Evolutionary conservation across 2,113 vertebrate genomes (phyloP).

Genomic region (Bubalus kerabau): DNA sequence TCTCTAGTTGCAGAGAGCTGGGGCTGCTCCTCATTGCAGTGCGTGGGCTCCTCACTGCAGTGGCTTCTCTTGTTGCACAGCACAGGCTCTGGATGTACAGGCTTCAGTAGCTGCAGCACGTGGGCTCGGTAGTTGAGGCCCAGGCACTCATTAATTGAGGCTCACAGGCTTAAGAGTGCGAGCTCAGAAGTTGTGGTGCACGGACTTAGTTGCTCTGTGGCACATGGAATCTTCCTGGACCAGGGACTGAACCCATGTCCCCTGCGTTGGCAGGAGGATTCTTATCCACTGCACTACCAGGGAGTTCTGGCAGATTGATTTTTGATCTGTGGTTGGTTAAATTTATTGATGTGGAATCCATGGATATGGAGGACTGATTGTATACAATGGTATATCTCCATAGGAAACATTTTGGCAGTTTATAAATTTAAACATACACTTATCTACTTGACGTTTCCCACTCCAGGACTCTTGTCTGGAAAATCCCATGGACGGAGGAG

Average conservation of each 20-base stretch:
- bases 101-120: neutral
- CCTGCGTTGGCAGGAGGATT: neutral
- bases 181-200: neutral
- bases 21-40: neutral
- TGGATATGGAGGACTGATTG: neutral
- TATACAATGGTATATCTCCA: neutral
- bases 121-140: neutral
- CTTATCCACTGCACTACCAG: neutral
- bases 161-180: neutral
- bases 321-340: neutral
- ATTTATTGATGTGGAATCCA: neutral
- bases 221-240: neutral
- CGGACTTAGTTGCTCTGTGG: neutral
- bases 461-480: neutral
- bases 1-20: neutral
- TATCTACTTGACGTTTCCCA: neutral
- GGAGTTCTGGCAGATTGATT: neutral
- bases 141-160: neutral
- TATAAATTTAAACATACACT: constrained; percentile 4
- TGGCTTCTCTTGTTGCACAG: neutral
- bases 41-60: neutral
- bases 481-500: neutral
- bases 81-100: neutral
- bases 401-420: neutral
- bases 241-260: neutral